Conservation (phyloP, 2,797 vertebrate genomes). For the Tinamus major region DNA sequence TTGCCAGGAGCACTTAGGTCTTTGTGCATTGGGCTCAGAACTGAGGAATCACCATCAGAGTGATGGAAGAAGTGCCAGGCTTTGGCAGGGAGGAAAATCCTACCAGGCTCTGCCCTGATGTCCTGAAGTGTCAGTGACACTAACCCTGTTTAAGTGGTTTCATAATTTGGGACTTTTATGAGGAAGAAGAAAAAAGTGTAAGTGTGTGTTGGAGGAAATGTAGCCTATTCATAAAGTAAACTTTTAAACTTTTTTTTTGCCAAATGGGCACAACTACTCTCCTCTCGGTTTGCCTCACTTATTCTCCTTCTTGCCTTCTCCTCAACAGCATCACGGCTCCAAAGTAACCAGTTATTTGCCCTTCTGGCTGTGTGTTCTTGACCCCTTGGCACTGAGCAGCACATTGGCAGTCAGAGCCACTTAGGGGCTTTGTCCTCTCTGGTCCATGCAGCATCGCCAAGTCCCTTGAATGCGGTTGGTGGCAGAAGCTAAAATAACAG, state of each 20-base stretch:
- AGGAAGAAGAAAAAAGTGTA: background rate
- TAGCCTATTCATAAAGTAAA: fast-evolving
- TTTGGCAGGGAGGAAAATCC: background rate
- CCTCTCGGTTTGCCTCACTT: background rate
- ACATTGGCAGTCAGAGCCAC: background rate
- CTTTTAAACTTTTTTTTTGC: background rate
- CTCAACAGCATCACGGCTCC: fast-evolving
- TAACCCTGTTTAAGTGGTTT: background rate
- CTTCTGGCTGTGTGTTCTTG: fast-evolving
- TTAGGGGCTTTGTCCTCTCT: background rate
- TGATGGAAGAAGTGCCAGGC: background rate
- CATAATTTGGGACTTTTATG: background rate
- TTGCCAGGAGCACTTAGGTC: background rate
- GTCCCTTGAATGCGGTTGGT: background rate
- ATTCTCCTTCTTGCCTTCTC: background rate
- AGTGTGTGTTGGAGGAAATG: fast-evolving
- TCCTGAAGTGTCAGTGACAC: background rate
- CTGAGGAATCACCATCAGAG: background rate
- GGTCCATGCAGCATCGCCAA: fast-evolving
- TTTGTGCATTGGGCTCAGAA: background rate
- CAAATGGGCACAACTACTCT: background rate
- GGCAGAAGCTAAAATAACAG: background rate
- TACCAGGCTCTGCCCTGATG: background rate
- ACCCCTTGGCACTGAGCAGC: fast-evolving
- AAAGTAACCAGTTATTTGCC: fast-evolving